Percentiles rank a stretch among this genome's conserved stretches.
These are phyloP conservation scores for Nixonia krombeini DNA, from an alignment of 1,140 invertebrate genomes.

Conservation along the genomic window DNA sequence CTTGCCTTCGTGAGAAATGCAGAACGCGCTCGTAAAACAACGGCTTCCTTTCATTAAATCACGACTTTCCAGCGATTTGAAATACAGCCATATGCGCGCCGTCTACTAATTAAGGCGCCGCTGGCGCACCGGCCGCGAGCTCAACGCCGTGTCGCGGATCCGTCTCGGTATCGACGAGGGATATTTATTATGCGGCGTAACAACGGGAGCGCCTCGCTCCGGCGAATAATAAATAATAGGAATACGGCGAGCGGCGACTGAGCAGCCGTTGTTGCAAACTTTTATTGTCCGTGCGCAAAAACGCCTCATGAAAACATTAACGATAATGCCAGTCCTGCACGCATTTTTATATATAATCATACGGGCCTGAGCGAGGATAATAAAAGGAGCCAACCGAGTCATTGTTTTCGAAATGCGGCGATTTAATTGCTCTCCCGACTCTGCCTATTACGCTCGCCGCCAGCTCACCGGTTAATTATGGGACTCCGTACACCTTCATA, in stretches of 20 bases:
- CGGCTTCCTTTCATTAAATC: conserved; percentile 48
- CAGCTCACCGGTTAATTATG: neutral
- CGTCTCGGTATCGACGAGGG: conserved; percentile 53
- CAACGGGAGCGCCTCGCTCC: conserved; percentile 42
- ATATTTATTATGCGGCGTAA: conserved; percentile 59
- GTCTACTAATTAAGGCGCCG: conserved; percentile 57
- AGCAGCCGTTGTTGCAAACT: conserved; percentile 56
- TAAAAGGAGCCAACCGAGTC: neutral
- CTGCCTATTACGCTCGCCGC: too few relatives aligned
- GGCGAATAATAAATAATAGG: conserved; percentile 56
- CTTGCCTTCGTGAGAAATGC: conserved; percentile 36
- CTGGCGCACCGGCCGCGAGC: conserved; percentile 40
- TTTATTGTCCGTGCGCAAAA: conserved; percentile 59
- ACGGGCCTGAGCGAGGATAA: neutral
- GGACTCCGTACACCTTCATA: too few relatives aligned
- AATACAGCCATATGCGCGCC: conserved; percentile 33
- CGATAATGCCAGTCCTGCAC: conserved; percentile 33
- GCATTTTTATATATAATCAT: conserved; percentile 4
- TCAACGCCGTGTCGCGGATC: conserved; percentile 51
- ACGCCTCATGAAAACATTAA: conserved; percentile 64
- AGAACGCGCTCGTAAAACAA: conserved; percentile 41
- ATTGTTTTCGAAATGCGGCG: neutral
- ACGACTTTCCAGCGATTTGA: conserved; percentile 44
- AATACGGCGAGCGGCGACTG: conserved; percentile 25
- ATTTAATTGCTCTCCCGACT: neutral